Conservation (phyloP, 2,113 vertebrate species). For the Oostethus manadensis region DNA sequence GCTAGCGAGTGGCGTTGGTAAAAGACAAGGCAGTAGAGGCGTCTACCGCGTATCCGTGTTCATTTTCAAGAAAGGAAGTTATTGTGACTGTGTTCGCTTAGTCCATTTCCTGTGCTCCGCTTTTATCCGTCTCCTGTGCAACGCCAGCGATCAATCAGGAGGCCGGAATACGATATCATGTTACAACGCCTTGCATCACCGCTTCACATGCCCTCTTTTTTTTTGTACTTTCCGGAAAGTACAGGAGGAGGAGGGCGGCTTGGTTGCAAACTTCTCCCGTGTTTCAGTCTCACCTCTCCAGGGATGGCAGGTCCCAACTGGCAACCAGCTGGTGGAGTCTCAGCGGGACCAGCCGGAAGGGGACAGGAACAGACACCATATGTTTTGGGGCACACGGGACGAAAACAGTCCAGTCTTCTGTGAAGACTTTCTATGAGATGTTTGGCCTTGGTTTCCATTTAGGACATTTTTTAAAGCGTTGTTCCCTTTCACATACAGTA, state of each 20-base stretch:
- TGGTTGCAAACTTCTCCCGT: constrained; percentile 8
- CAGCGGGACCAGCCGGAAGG: constrained; percentile 19
- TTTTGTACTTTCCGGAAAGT: not conserved
- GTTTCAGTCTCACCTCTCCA: constrained; percentile 27
- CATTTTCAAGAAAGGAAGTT: constrained; percentile 53
- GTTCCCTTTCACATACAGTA: no score
- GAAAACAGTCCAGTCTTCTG: no score
- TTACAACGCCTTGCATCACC: constrained; percentile 27
- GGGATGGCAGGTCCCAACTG: constrained; percentile 29
- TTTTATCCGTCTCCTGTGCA: constrained; percentile 46
- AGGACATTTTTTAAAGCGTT: no score
- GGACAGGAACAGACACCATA: not conserved
- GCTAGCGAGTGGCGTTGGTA: not conserved
- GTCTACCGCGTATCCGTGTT: constrained; percentile 16
- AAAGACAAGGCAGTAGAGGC: no score
- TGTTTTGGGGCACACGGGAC: not conserved
- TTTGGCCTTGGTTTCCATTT: no score
- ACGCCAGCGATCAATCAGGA: constrained; percentile 47
- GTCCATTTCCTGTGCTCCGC: constrained; percentile 57
- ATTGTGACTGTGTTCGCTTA: constrained; percentile 49
- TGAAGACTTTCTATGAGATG: no score
- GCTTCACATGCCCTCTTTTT: no score
- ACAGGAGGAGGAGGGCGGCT: no score
- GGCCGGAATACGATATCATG: constrained; percentile 35
- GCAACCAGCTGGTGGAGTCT: constrained; percentile 44